Percentiles rank a stretch among this genome's conserved stretches.
These are phyloP conservation scores for Drosophila kanapiae DNA, from an alignment of 1,140 invertebrate species.

Conservation along the genomic window DNA sequence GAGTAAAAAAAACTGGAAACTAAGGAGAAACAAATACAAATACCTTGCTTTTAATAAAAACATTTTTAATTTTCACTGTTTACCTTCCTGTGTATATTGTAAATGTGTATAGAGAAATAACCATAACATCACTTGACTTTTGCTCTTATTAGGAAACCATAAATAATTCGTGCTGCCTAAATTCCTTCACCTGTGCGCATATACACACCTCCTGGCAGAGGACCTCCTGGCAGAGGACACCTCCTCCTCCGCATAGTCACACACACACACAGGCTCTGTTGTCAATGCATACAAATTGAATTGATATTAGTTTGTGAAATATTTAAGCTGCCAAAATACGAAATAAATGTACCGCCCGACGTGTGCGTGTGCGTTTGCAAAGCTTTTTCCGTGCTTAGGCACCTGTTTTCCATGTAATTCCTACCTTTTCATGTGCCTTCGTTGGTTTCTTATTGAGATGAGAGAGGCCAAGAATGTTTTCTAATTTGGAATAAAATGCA, in stretches of 20 bases:
- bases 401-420: constrained; percentile 57
- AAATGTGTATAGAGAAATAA: neutral
- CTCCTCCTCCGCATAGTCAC: constrained; percentile 4
- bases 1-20: neutral
- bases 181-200: constrained; percentile 45
- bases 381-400: constrained; percentile 12
- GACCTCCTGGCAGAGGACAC: constrained; percentile 7
- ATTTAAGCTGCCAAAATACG: constrained; percentile 64
- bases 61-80: neutral
- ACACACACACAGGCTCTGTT: constrained; percentile 20
- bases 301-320: constrained; percentile 78
- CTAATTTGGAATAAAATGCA: constrained; percentile 51
- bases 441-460: constrained; percentile 28
- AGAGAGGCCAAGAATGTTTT: constrained; percentile 26
- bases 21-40: no score
- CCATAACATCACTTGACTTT: constrained; percentile 31
- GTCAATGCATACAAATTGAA: constrained; percentile 76
- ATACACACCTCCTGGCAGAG: constrained; percentile 26
- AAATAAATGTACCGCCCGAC: constrained; percentile 35
- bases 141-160: constrained; percentile 67
- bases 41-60: neutral
- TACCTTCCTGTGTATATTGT: neutral
- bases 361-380: constrained; percentile 8
- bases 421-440: constrained; percentile 24
- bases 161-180: constrained; percentile 54